Evolutionary conservation across 2,113 vertebrate genomes (phyloP), one percentile per base, ranked within the genome.

Genomic region (Progne subis): DNA sequence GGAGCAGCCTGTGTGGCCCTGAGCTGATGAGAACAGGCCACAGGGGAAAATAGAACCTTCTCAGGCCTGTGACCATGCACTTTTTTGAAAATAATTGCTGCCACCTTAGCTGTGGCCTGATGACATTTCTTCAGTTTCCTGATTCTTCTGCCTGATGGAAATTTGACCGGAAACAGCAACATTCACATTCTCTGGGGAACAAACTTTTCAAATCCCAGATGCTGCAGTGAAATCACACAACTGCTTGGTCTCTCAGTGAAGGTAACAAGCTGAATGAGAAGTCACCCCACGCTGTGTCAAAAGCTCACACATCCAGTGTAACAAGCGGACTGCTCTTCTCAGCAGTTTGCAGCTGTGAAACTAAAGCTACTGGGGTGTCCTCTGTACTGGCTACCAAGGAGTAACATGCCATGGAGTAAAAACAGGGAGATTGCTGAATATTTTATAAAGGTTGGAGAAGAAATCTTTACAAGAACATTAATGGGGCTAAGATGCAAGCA

Each of bases 201-300:
- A 15, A 93, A 82, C 61, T 97, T 98, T 95, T 90, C 90, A 94
- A 96, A 96, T 91, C 95, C 95, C 67, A 90, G 84, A 86, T 85
- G 69, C 65, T 72, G 50, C 3, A 5, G 39, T 46, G 79, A 85
- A 97, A 95, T 88, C 68, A 77, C 37, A 70, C 49, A 82, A 83
- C 43, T 74, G n/a, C 72, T 71, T 64, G 47, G 72, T 64, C 69
- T 93, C 87, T 65, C 83, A 92, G 31, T 55, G 67, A 93, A 92
- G 68, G 46, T 90, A 90, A 93, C 47, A 50, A 53, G 53, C 61
- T 61, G 72, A 88, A 88, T 56, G 41, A 90, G 44, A 95, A 92
- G 88, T 72, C 64, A 90, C 19, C n/a, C 80, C 47, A 71, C 43
- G 72, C 64, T 68, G 47, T 34, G 49, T 52, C 37, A 64, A 86